A percentile compares a stretch with the other conserved stretches of the same genome.
Evolutionary conservation across 2,888 invertebrate genomes (phyloP).

Genomic region (Tridacna gigas): DNA sequence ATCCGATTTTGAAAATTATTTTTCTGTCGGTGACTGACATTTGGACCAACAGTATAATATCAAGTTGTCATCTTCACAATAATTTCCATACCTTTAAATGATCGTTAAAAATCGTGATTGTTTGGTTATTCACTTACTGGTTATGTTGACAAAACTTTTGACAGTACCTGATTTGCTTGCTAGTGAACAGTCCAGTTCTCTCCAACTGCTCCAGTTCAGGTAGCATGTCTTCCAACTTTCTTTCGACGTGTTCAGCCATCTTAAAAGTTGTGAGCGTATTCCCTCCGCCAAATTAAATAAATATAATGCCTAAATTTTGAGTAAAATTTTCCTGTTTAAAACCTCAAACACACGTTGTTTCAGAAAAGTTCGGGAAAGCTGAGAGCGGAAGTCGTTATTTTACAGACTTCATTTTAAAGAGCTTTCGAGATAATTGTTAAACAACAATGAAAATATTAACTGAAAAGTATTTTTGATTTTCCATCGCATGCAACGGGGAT

Average conservation of each 20-base stretch:
- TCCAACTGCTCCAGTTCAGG: slow-evolving; percentile 93
- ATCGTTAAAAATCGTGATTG: too few species aligned
- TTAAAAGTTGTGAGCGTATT: not conserved
- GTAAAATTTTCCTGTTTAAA: not conserved
- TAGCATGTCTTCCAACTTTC: slow-evolving; percentile 91
- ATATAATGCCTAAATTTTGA: not conserved
- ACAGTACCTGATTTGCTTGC: slow-evolving; percentile 88
- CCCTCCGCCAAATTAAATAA: not conserved
- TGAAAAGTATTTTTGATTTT: too few species aligned
- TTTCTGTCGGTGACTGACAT: too few species aligned
- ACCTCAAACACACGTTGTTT: not conserved
- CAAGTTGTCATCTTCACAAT: too few species aligned
- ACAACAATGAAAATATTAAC: not conserved
- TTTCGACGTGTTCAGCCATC: slow-evolving; percentile 94
- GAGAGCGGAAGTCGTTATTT: not conserved
- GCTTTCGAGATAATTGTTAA: not conserved
- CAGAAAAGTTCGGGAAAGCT: slow-evolving; percentile 8
- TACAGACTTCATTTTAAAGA: not conserved
- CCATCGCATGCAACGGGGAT: too few species aligned
- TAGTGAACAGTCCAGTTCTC: slow-evolving; percentile 89
- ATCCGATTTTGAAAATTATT: too few species aligned
- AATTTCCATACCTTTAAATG: too few species aligned
- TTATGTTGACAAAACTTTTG: too few species aligned
- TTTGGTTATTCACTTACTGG: too few species aligned
- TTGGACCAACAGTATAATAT: too few species aligned